A percentile compares a stretch with the other conserved stretches of the same genome.
Evolutionary conservation across 2,888 invertebrate species (phyloP).

Genomic region (Drosophila pegasa): DNA sequence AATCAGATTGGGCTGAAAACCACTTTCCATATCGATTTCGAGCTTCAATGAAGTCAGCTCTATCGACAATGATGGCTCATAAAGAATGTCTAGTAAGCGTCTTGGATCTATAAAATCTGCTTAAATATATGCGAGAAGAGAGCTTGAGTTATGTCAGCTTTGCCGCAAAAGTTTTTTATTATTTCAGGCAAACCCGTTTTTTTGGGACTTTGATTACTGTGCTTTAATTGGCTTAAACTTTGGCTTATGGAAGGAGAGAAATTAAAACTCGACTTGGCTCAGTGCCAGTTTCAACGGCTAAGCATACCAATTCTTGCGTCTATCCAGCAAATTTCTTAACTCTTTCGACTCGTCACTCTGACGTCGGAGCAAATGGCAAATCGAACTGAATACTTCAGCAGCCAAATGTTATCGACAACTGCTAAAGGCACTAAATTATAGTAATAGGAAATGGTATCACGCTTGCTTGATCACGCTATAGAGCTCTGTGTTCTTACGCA

Average conservation of each 20-base stretch:
- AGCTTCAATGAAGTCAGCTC: not conserved
- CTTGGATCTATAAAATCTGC: not conserved
- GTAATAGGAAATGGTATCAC: conserved; percentile 2
- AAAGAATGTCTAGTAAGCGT: not conserved
- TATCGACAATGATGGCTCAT: not conserved
- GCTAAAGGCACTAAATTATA: no score
- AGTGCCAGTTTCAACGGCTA: not conserved
- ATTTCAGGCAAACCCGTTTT: not conserved
- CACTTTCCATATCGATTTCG: not conserved
- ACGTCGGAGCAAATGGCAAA: not conserved
- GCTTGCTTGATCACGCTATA: not conserved
- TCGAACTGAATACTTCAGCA: not conserved
- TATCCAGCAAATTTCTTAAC: not conserved
- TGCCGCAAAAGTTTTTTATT: no score
- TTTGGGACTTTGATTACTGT: not conserved
- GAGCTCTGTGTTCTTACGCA: no score
- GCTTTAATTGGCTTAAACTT: not conserved
- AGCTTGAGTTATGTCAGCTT: not conserved
- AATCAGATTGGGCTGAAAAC: not conserved
- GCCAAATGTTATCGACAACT: no score
- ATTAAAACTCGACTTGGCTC: not conserved
- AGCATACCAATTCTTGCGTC: not conserved
- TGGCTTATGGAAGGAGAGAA: not conserved
- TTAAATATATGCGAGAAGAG: not conserved
- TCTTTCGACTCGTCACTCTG: not conserved